These are phyloP conservation scores for Apteryx mantelli DNA, from an alignment of 2,113 vertebrate genomes.

Conservation along the genomic window DNA sequence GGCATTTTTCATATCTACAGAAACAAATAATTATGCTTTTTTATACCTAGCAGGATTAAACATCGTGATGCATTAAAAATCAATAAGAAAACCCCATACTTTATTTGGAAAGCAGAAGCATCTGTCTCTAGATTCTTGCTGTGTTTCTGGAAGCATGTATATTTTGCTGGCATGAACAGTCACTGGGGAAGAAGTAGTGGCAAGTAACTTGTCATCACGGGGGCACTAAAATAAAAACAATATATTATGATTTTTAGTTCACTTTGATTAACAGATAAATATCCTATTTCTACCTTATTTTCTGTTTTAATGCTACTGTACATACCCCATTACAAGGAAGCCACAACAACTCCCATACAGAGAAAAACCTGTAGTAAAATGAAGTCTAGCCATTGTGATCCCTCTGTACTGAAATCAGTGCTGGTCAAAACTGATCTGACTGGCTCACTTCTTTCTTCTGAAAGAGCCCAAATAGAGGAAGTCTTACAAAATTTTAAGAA, in stretches of 20 bases:
- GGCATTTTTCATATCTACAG: neutral
- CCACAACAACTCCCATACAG: neutral
- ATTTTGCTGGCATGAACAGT: conserved; percentile 75
- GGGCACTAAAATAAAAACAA: conserved; percentile 82
- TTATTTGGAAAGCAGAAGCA: conserved; percentile 88
- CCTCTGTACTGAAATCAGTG: neutral
- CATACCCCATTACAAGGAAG: neutral
- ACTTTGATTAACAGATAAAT: neutral
- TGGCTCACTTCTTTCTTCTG: neutral
- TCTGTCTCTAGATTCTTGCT: conserved; percentile 73
- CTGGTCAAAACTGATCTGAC: neutral
- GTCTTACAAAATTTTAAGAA: neutral
- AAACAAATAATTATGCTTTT: neutral
- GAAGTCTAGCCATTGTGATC: neutral
- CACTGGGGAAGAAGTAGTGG: conserved; percentile 72
- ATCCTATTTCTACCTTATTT: neutral
- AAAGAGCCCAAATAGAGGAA: neutral
- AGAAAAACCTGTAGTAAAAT: neutral
- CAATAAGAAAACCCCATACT: conserved; percentile 75
- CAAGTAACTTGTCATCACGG: conserved; percentile 71
- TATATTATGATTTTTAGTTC: neutral
- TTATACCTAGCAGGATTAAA: neutral
- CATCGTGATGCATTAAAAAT: neutral
- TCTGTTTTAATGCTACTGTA: neutral
- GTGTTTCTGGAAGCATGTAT: conserved; percentile 71